phyloP scores from a whole-genome alignment of 2,113 vertebrate genomes.

The Coptodon rendalli region DNA sequence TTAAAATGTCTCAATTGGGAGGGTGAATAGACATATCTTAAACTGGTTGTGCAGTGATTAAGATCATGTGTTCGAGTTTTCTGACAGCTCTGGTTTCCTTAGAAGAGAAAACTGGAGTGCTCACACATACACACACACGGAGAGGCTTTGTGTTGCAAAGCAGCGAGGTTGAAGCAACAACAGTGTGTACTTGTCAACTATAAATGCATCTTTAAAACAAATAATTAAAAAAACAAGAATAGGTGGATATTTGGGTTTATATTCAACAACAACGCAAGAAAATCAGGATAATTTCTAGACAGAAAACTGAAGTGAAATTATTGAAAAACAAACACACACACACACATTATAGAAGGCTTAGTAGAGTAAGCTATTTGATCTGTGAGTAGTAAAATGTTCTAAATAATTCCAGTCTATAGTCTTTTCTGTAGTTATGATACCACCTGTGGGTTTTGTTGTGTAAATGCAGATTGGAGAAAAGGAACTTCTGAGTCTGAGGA shows the following conservation, averaged over 20 bases:
- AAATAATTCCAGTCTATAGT: background rate
- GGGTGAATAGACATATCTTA: background rate
- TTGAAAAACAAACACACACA: background rate
- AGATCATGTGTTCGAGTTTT: background rate
- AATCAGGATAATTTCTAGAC: background rate
- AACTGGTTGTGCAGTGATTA: background rate
- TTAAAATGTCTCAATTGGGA: background rate
- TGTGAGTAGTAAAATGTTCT: background rate
- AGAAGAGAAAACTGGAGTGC: background rate
- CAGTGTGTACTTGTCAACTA: background rate
- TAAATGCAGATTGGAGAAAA: slow-evolving; percentile 29
- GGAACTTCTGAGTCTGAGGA: slow-evolving; percentile 29
- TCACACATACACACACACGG: background rate
- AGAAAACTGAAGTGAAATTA: background rate
- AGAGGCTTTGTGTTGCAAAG: background rate
- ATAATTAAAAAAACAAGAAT: background rate
- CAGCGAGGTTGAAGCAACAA: background rate
- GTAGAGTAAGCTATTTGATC: background rate
- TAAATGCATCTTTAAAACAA: background rate
- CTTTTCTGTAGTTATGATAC: slow-evolving; percentile 41
- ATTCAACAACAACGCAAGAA: background rate
- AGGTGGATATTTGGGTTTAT: background rate
- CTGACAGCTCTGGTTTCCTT: background rate
- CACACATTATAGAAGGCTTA: fast-evolving
- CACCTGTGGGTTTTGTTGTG: slow-evolving; percentile 29